Conservation (phyloP, 2,888 invertebrate genomes). For the Drosophila tanythrix region DNA sequence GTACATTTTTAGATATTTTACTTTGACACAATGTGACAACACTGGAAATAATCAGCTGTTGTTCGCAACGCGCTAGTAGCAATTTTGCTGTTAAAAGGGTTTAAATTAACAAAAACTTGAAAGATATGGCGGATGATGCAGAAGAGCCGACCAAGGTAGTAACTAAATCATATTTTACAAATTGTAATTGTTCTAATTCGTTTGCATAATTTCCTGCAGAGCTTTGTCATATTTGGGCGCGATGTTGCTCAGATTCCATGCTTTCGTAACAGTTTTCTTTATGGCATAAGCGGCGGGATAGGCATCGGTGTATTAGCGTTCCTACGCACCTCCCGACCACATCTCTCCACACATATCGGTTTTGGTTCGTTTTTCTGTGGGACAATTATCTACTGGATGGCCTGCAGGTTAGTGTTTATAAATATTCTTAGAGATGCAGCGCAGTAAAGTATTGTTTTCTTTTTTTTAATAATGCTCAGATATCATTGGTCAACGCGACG, state of each 20-base stretch:
- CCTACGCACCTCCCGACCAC: constrained; percentile 89
- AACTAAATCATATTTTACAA: background rate
- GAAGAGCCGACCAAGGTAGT: constrained; percentile 67
- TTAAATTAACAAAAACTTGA: constrained; percentile 12
- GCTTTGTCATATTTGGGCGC: constrained; percentile 87
- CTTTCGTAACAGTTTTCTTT: constrained; percentile 91
- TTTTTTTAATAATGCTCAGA: constrained; percentile 79
- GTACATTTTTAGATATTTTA: background rate
- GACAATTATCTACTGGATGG: constrained; percentile 89
- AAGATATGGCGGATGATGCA: constrained; percentile 63
- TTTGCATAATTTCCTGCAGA: constrained; percentile 31
- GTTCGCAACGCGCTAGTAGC: constrained; percentile 13
- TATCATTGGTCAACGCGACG: constrained; percentile 89
- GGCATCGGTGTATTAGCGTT: constrained; percentile 89
- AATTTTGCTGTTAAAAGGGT: constrained; percentile 30
- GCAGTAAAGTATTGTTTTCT: background rate
- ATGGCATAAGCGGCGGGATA: constrained; percentile 90
- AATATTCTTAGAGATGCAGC: background rate
- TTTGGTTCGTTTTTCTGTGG: constrained; percentile 88
- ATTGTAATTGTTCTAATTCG: background rate
- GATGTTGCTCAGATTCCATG: constrained; percentile 92
- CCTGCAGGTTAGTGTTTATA: constrained; percentile 85
- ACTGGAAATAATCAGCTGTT: constrained; percentile 59
- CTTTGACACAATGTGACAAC: constrained; percentile 26
- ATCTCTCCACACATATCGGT: constrained; percentile 88